Evolutionary conservation across 2,888 invertebrate species (phyloP).

Genomic region (Strigamia transsilvanica): DNA sequence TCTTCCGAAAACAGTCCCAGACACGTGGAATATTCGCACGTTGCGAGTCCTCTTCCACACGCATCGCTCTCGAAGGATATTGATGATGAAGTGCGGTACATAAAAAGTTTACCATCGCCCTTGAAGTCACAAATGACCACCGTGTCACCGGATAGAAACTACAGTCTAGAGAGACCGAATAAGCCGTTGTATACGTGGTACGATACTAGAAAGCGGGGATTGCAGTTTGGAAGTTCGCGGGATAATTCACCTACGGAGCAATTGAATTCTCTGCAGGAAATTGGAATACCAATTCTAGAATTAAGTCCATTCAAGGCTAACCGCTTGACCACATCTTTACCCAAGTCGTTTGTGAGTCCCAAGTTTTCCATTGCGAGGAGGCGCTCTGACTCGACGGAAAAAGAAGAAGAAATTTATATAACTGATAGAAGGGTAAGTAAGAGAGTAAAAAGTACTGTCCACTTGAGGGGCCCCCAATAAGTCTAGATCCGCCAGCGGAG

Average conservation of each 20-base stretch:
- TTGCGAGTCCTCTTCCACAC: neutral
- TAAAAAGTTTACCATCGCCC: conserved; percentile 19
- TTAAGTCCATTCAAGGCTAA: conserved; percentile 6
- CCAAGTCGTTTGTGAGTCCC: conserved; percentile 13
- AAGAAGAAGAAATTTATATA: conserved; percentile 2
- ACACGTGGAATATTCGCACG: neutral
- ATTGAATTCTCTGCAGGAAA: neutral
- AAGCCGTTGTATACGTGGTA: conserved; percentile 50
- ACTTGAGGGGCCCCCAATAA: too few relatives aligned
- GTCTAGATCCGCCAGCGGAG: too few relatives aligned
- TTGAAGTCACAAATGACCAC: neutral
- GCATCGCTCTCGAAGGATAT: neutral
- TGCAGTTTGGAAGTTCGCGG: neutral
- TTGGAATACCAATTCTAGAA: neutral
- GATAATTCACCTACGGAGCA: neutral
- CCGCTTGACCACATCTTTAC: conserved; percentile 4
- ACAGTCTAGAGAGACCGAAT: conserved; percentile 39
- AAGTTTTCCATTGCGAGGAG: conserved; percentile 9
- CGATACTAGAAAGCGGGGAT: conserved; percentile 22
- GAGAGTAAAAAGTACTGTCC: too few relatives aligned
- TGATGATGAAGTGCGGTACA: conserved; percentile 20
- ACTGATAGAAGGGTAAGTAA: neutral
- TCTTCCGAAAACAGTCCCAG: neutral
- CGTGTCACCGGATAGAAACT: conserved; percentile 11
- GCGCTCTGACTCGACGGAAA: neutral